A percentile compares a stretch with the other conserved stretches of the same genome.
Conservation (phyloP, 2,797 vertebrate genomes). For the Enteromius viviparus region DNA sequence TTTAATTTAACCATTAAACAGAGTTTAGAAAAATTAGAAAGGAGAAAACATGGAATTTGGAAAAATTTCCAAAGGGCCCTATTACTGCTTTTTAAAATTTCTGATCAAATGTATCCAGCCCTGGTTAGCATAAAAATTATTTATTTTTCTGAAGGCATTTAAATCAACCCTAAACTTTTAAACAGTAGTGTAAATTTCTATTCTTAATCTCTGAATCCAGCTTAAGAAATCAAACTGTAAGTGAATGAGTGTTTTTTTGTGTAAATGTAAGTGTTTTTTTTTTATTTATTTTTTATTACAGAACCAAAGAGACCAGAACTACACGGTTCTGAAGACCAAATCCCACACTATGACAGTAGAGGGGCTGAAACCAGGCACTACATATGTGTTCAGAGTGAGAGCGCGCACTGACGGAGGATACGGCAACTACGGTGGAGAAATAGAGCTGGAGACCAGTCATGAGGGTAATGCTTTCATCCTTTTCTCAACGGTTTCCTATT, state of each 20-base stretch:
- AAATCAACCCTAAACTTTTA: neutral
- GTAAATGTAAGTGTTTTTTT: too few relatives aligned
- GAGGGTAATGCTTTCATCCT: constrained; percentile 71
- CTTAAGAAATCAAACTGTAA: neutral
- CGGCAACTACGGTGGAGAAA: constrained; percentile 83
- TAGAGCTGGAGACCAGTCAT: constrained; percentile 85
- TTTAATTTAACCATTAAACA: too few relatives aligned
- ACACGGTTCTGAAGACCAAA: constrained; percentile 83
- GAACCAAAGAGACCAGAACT: constrained; percentile 87
- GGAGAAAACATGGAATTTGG: too few relatives aligned
- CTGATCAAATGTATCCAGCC: neutral
- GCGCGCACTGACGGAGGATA: constrained; percentile 82
- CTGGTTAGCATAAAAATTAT: neutral
- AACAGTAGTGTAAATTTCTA: neutral
- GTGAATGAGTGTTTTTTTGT: too few relatives aligned
- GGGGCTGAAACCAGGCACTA: constrained; percentile 83
- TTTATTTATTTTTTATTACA: constrained; percentile 54
- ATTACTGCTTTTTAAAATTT: neutral
- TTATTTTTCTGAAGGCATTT: neutral
- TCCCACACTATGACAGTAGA: constrained; percentile 86
- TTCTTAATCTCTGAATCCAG: neutral
- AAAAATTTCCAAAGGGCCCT: neutral
- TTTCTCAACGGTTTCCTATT: neutral
- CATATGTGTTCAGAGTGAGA: constrained; percentile 83
- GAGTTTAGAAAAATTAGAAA: too few relatives aligned